Evolutionary conservation across 1,140 invertebrate genomes (phyloP).

Genomic region (Drosophila saltans): DNA sequence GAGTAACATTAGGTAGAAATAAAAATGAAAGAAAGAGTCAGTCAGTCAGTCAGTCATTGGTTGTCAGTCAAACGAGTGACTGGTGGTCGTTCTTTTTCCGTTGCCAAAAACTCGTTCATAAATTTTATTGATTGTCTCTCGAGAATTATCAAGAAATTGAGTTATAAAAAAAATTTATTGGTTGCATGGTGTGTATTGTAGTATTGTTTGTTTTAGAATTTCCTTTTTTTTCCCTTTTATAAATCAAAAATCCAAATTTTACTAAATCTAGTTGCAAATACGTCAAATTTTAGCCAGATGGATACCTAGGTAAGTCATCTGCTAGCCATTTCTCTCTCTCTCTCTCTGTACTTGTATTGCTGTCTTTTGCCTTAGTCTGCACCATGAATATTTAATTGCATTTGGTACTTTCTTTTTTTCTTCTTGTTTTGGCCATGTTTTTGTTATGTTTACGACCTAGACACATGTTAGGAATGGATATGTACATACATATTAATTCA

Average conservation of each 20-base stretch:
- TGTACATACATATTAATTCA: background rate
- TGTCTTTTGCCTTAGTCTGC: constrained; percentile 23
- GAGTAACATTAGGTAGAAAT: constrained; percentile 12
- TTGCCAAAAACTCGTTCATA: constrained; percentile 10
- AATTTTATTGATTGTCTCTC: constrained; percentile 39
- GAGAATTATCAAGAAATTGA: constrained; percentile 16
- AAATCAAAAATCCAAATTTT: background rate
- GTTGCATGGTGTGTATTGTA: constrained; percentile 54
- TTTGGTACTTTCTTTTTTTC: constrained; percentile 12
- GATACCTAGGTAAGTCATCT: constrained; percentile 74
- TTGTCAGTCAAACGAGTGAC: constrained; percentile 76
- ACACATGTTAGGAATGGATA: constrained; percentile 48
- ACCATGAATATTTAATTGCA: constrained; percentile 69
- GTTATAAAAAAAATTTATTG: background rate
- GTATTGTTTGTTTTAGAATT: constrained; percentile 3
- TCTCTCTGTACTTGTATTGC: constrained; percentile 15
- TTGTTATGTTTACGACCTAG: constrained; percentile 57
- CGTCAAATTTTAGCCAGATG: constrained; percentile 72
- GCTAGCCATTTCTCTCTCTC: constrained; percentile 26
- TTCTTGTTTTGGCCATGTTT: background rate
- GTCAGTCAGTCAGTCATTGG: constrained; percentile 52
- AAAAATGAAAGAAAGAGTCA: constrained; percentile 13
- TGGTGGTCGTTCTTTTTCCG: constrained; percentile 26
- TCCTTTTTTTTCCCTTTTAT: constrained; percentile 6
- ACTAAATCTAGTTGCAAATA: constrained; percentile 67